These are phyloP conservation scores for Eulithis prunata DNA, from an alignment of 2,888 invertebrate genomes.

Conservation along the genomic window DNA sequence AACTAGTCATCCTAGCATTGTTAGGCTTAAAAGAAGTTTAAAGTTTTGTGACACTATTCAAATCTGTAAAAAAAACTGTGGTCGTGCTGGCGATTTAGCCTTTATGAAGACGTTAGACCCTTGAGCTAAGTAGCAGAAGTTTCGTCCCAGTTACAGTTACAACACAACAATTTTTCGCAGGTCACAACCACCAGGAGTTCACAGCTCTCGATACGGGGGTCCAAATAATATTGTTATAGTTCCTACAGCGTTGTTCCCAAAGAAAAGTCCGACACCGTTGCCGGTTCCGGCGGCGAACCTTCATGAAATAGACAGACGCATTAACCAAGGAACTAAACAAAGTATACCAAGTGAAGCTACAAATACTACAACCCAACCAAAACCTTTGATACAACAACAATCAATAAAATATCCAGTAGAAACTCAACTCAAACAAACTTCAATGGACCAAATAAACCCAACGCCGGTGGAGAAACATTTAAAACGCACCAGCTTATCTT, in stretches of 20 bases:
- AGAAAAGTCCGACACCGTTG: neutral
- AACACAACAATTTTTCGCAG: constrained; percentile 26
- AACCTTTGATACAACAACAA: constrained; percentile 5
- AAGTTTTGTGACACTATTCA: too few species aligned
- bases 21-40: too few species aligned
- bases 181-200: constrained; percentile 15
- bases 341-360: constrained; percentile 1
- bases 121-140: too few species aligned
- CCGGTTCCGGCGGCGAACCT: neutral
- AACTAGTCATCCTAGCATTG: too few species aligned
- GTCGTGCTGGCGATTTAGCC: too few species aligned
- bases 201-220: constrained; percentile 17
- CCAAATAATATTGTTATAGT: constrained; percentile 37
- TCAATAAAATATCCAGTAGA: neutral
- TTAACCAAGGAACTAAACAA: neutral
- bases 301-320: neutral
- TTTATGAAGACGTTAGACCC: too few species aligned
- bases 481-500: too few species aligned
- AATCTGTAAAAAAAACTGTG: too few species aligned
- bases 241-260: constrained; percentile 20
- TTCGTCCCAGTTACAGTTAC: neutral
- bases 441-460: neutral
- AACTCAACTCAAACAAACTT: neutral
- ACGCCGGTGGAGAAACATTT: neutral
- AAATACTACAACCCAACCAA: neutral